Percentiles rank a stretch among this genome's conserved stretches.
Conservation (phyloP, 2,113 vertebrate genomes). For the Syngnathus floridae region DNA sequence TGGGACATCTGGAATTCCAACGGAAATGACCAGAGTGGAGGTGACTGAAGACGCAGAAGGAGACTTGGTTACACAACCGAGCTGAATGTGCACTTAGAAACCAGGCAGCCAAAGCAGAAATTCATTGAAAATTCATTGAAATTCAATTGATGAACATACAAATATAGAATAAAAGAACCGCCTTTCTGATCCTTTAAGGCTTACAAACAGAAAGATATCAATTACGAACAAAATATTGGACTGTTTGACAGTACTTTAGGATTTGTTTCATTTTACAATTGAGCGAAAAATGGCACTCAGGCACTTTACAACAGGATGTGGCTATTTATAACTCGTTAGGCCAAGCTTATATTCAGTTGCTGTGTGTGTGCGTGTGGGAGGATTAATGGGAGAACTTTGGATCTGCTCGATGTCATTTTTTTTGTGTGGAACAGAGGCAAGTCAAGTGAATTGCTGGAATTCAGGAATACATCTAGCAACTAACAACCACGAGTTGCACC, state of each 20-base stretch:
- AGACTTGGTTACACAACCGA: neutral
- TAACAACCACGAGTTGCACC: neutral
- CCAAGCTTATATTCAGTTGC: slow-evolving; percentile 9
- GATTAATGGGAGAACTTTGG: slow-evolving; percentile 43
- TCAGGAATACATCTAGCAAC: neutral
- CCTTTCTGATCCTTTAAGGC: slow-evolving; percentile 6
- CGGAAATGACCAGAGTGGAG: slow-evolving; percentile 47
- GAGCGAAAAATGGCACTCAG: no score
- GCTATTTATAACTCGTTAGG: slow-evolving; percentile 36
- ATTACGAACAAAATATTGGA: no score
- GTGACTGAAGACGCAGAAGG: slow-evolving; percentile 2
- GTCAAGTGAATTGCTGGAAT: neutral
- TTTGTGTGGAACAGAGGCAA: neutral
- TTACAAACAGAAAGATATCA: slow-evolving; percentile 33
- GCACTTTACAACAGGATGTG: slow-evolving; percentile 17
- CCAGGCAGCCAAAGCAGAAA: slow-evolving; percentile 13
- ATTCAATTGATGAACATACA: no score
- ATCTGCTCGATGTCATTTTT: slow-evolving; percentile 29
- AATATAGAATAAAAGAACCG: no score
- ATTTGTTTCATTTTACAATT: no score
- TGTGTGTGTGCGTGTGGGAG: neutral
- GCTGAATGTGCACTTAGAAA: no score
- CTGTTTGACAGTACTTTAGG: no score
- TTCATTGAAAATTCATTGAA: no score
- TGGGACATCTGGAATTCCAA: slow-evolving; percentile 52